phyloP scores from a whole-genome alignment of 2,888 invertebrate genomes.

The Drosophila limbata region DNA sequence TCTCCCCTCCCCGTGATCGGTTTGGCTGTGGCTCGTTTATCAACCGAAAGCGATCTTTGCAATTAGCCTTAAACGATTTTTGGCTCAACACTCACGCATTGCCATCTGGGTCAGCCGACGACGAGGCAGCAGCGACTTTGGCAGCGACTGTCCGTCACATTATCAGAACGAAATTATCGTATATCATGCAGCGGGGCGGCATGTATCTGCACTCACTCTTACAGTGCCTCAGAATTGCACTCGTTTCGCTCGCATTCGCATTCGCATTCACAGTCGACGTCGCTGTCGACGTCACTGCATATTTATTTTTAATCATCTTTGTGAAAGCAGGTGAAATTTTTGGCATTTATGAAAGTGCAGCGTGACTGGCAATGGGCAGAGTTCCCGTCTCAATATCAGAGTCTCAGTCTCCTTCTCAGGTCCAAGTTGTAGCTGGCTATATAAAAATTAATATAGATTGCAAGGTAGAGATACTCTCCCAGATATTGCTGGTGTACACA shows the following conservation, averaged over 20 bases:
- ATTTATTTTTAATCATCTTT: slow-evolving; percentile 82
- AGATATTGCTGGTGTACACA: slow-evolving; percentile 37
- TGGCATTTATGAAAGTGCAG: slow-evolving; percentile 82
- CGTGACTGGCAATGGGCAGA: slow-evolving; percentile 69
- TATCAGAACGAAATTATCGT: slow-evolving; percentile 82
- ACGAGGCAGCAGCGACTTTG: slow-evolving; percentile 14
- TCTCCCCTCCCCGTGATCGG: slow-evolving; percentile 12
- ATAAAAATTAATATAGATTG: slow-evolving; percentile 83
- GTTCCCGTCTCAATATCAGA: slow-evolving; percentile 8
- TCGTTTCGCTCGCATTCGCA: slow-evolving; percentile 54
- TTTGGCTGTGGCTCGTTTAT: slow-evolving; percentile 63
- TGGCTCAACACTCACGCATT: slow-evolving; percentile 80
- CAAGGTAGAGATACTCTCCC: slow-evolving; percentile 69
- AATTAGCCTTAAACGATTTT: slow-evolving; percentile 83
- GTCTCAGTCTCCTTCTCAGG: neutral
- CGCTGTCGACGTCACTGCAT: slow-evolving; percentile 59
- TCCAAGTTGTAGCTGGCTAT: slow-evolving; percentile 35
- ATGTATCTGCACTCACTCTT: slow-evolving; percentile 5
- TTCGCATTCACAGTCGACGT: neutral
- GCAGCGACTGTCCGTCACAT: slow-evolving; percentile 73
- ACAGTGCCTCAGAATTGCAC: slow-evolving; percentile 58
- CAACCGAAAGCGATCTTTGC: slow-evolving; percentile 80
- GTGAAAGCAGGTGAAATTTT: slow-evolving; percentile 84
- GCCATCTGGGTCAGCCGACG: slow-evolving; percentile 70
- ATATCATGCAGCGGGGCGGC: slow-evolving; percentile 71